Base-by-base conservation (phyloP, 2,113 vertebrate species). In the Grammomys dolichurus region DNA sequence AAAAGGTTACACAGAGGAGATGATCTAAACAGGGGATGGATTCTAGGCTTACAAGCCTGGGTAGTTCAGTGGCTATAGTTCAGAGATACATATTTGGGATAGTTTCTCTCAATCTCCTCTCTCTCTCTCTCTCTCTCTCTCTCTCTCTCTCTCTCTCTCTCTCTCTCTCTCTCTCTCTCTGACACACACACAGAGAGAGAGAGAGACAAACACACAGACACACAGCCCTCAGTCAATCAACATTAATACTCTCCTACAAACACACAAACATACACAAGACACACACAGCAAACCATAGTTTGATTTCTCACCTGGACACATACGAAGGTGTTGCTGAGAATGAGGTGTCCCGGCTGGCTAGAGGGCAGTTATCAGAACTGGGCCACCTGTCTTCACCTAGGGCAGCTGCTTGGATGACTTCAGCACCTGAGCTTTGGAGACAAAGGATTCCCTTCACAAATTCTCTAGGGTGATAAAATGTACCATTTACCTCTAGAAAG, bases 51-150 rank as follows among this genome's bases (percentile, higher is more conserved):
- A 84, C 1, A 40, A 40, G 26, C 11, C 13, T 63, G 13, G 22
- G 0, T 4, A 40, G 26, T 13, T 63, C 11, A 60, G 7, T 28
- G 14, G 0, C 1, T 1, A 14, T 22, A 40, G 36, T 43, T 63
- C 6, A 63, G 3, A 40, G 36, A 82, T 60, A 60, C 6, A 16
- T 33, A n/a, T 26, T 24, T 13, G 24, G 22, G 3, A 60, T 40
- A 60, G 36, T 5, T 80, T 9, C 73, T 13, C 26, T 65, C 8
- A 40, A 40, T 28, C 63, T 28, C 24, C 12, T 40, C 16, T 58
- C 16, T 20, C 16, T 58, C 3, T 20, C 58, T 58, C 16, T 33
- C 67, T 67, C 1, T 11, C 22, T 28, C 63, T 20, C 16, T 58
- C 54, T 56, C 54, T 16, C 12, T 16, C 14, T 16, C 54, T 16